Conservation (phyloP, 2,797 vertebrate species). For the Acipenser oxyrinchus region DNA sequence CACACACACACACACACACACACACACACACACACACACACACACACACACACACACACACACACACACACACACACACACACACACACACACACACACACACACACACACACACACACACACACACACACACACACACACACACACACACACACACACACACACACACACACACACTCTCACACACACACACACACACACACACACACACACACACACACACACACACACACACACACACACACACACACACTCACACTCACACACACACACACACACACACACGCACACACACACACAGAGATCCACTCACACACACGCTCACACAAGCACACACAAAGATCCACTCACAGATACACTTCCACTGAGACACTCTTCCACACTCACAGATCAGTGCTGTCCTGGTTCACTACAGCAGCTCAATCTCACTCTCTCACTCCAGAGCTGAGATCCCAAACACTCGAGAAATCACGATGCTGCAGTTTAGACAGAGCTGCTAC, state of each 20-base stretch:
- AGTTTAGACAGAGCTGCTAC: slow-evolving; percentile 6
- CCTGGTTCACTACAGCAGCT: slow-evolving; percentile 1
- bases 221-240: slow-evolving; percentile 6
- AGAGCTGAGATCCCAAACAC: slow-evolving; percentile 4
- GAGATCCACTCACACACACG: background rate
- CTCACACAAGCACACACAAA: slow-evolving; percentile 4
- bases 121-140: slow-evolving; percentile 15
- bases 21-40: background rate
- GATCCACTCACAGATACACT: too few species aligned
- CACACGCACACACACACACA: slow-evolving; percentile 14
- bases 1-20: too few species aligned
- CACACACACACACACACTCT: slow-evolving; percentile 8
- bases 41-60: background rate
- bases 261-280: slow-evolving; percentile 13
- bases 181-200: background rate
- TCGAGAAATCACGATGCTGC: background rate
- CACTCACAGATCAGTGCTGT: slow-evolving; percentile 14
- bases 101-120: slow-evolving; percentile 10
- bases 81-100: slow-evolving; percentile 3
- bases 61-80: background rate
- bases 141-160: slow-evolving; percentile 12
- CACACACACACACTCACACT: slow-evolving; percentile 8
- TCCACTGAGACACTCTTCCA: slow-evolving; percentile 10
- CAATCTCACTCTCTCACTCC: background rate
- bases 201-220: background rate